phyloP scores from a whole-genome alignment of 1,140 invertebrate species.

The Amphibalanus amphitrite region DNA sequence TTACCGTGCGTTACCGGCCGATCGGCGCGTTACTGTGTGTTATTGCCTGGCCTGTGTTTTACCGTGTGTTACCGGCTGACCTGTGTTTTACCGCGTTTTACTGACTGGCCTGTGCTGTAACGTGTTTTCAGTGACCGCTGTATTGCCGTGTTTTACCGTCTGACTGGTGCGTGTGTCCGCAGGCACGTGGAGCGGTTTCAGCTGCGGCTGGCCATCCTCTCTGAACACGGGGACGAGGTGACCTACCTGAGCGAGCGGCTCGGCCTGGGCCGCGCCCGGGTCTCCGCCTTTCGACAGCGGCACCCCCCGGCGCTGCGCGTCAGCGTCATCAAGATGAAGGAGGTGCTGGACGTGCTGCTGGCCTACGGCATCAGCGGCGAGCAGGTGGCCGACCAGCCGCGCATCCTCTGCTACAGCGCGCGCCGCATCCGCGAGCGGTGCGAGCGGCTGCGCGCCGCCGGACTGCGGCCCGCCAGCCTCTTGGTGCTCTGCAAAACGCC shows the following conservation, averaged over 20 bases:
- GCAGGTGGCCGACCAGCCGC: conserved; percentile 3
- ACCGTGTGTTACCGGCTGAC: too few relatives aligned
- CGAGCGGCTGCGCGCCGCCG: neutral
- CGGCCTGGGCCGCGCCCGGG: neutral
- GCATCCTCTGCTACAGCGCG: conserved; percentile 3
- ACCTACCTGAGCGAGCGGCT: neutral
- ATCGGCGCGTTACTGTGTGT: too few relatives aligned
- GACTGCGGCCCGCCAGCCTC: neutral
- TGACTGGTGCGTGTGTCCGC: neutral
- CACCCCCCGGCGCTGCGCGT: neutral
- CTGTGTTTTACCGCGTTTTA: too few relatives aligned
- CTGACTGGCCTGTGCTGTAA: too few relatives aligned
- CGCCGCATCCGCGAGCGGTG: conserved; percentile 2
- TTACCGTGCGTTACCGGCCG: too few relatives aligned
- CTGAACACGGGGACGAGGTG: neutral
- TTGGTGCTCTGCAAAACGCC: neutral
- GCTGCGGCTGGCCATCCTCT: neutral
- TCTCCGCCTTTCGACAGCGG: neutral
- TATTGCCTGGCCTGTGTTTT: too few relatives aligned
- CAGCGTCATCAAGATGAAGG: neutral
- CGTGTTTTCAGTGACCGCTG: too few relatives aligned
- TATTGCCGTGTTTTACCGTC: neutral
- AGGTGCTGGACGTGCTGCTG: neutral
- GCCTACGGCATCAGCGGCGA: conserved; percentile 5
- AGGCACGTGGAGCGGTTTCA: neutral